Base-by-base conservation (phyloP, 2,797 vertebrate species). In the Halcyon leucocephala region DNA sequence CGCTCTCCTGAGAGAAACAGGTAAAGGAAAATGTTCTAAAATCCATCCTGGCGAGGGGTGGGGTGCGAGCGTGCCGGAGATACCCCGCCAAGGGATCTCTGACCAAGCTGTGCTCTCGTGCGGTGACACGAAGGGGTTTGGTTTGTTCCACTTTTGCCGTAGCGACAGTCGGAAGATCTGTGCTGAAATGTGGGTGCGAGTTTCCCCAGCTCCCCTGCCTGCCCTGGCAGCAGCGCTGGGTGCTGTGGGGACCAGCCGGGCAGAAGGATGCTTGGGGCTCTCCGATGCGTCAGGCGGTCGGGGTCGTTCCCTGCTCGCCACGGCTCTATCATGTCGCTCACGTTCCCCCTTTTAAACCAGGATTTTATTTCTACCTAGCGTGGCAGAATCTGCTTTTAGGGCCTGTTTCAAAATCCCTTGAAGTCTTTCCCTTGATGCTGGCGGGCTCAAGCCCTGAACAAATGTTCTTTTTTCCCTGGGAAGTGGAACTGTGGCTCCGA, bases 61-160 rank as follows among this genome's bases (percentile, higher is more conserved):
- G 25, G 20, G 16, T 1, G 2, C 0, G 1, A 65, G 24, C 0
- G 0, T 3, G n/a, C 29, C 0, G 0, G 80, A 78, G 78, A 66
- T 62, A 14, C 46, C 20, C 39, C 3, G 0, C 12, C 12, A 13
- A 64, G 72, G 66, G 76, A 8, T 49, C 86, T 60, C 11, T 52
- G 69, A 12, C 78, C 0, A 4, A 64, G 48, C 54, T 74, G 8
- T 0, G 0, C 12, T 86, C 61, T 26, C 0, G 0, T 5, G 65
- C 42, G 1, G 1, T 1, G 0, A 29, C 54, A 18, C 2, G 2
- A 29, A 52, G 52, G 7, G 21, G 13, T 51, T 46, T 3, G 0
- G 33, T 25, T 24, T 49, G 24, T 39, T 64, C 21, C 19, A 10
- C 9, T 18, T n/a, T 21, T 10, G 3, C 64, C 0, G 0, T 3